Evolutionary conservation across 53 echinoderm and acorn worm species (phyloP), one percentile per base, ranked within the genome.

Genomic region (Crossaster papposus): DNA sequence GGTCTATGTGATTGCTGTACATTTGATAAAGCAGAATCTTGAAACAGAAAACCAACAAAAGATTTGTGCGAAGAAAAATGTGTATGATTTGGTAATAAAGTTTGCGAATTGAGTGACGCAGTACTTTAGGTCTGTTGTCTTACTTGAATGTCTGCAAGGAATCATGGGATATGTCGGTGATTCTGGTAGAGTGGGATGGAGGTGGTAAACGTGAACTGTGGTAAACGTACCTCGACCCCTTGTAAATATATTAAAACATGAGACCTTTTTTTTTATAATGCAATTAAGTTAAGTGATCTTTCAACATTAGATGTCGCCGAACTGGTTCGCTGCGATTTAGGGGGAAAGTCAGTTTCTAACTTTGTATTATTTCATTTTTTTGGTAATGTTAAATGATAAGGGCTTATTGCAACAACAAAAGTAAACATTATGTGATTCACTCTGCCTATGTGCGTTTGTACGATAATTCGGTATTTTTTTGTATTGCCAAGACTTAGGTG

Each of bases 201-300:
- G 85, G 53, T 22, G 30, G 62, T 31, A 4, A 37, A 32, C 14
- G 33, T 62, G 18, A 24, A n/a, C n/a, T n/a, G 53, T 22, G 30
- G 62, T 31, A 4, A 37, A 32, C 14, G 33, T 62, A 9, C 14
- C 34, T 36, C 54, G 58, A 36, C 63, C 36, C 76, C 30, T 75
- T 87, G 87, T 87, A 76, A 87, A 76, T 87, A 87, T 76, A 35
- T 6, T 23, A 50, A 78, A 23, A 44, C 35, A 76, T 11, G 51
- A 85, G 31, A 30, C 28, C 36, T 7, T 87, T 76, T 52, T 29
- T 51, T 87, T 85, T 35, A 77, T 87, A 87, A 87, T 87, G 87
- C 87, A 87, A 87, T 87, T 87, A 75, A 87, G 58, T 87, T 70
- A 71, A 71, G 62, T 87, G 87, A 87, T 87, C 87, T 87, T 87